Conservation (phyloP, 2,888 invertebrate genomes). For the Drosophila mimetica region DNA sequence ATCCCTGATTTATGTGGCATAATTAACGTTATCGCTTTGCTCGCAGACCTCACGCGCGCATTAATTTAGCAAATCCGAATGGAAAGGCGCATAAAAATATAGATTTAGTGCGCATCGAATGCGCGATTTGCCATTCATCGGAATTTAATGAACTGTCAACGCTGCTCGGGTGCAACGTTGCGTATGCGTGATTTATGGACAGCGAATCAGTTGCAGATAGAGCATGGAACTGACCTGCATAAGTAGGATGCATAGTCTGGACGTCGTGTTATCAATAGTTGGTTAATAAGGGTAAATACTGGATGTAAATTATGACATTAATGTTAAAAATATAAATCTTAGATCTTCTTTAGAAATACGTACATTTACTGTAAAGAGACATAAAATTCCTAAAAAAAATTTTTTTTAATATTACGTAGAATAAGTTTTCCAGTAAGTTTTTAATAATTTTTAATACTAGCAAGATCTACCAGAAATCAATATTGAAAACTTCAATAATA, state of each 20-base stretch:
- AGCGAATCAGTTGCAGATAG: conserved; percentile 28
- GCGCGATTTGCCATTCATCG: conserved; percentile 50
- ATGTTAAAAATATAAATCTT: too few relatives aligned
- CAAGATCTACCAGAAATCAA: too few relatives aligned
- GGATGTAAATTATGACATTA: not conserved
- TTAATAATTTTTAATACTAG: too few relatives aligned
- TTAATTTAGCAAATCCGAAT: conserved; percentile 58
- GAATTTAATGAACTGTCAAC: conserved; percentile 75
- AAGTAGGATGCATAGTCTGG: not conserved
- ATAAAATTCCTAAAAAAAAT: too few relatives aligned
- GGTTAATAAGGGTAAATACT: not conserved
- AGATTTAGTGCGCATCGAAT: conserved; percentile 41
- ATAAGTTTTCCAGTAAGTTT: too few relatives aligned
- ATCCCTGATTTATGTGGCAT: conserved; percentile 59
- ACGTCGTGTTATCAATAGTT: not conserved
- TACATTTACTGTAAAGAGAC: too few relatives aligned
- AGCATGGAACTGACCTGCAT: conserved; percentile 1
- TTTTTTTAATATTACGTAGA: too few relatives aligned
- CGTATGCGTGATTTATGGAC: conserved; percentile 70
- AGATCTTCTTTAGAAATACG: too few relatives aligned
- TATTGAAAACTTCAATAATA: too few relatives aligned
- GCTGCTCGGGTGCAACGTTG: conserved; percentile 53
- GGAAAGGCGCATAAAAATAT: conserved; percentile 41
- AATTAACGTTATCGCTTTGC: conserved; percentile 63
- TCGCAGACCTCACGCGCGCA: conserved; percentile 49